These are phyloP conservation scores for Myrmecobius fasciatus DNA, from an alignment of 2,113 vertebrate species.

Conservation along the genomic window DNA sequence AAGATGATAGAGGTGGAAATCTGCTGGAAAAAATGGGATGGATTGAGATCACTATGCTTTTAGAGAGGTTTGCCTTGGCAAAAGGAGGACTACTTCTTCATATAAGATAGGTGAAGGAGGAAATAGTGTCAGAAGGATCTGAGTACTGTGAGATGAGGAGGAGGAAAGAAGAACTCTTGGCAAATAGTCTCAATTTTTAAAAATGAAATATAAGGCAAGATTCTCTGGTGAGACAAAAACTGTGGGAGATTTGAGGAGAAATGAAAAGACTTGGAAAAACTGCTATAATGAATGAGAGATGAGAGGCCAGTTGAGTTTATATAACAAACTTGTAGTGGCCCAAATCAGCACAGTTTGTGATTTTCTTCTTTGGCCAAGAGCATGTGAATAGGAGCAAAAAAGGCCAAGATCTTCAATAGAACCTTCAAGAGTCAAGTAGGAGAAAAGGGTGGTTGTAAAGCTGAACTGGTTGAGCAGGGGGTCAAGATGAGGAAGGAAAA, in stretches of 20 bases:
- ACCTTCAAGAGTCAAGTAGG: not conserved
- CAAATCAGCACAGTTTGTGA: not conserved
- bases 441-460: not conserved
- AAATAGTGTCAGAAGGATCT: not conserved
- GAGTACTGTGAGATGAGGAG: not conserved
- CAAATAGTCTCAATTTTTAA: not conserved
- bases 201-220: not conserved
- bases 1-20: not conserved
- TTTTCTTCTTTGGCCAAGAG: not conserved
- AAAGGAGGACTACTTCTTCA: not conserved
- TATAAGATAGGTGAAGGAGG: too few species aligned
- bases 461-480: not conserved
- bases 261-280: not conserved
- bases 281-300: not conserved
- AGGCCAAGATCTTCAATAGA: not conserved
- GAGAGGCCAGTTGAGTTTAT: not conserved
- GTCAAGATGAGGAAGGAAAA: not conserved
- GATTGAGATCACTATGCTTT: not conserved
- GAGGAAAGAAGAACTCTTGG: not conserved
- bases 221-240: not conserved
- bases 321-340: not conserved
- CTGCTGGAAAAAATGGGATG: not conserved
- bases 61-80: not conserved
- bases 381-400: not conserved
- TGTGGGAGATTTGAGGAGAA: not conserved